phyloP scores from a whole-genome alignment of 2,888 invertebrate species.

The Copidosoma aretas region DNA sequence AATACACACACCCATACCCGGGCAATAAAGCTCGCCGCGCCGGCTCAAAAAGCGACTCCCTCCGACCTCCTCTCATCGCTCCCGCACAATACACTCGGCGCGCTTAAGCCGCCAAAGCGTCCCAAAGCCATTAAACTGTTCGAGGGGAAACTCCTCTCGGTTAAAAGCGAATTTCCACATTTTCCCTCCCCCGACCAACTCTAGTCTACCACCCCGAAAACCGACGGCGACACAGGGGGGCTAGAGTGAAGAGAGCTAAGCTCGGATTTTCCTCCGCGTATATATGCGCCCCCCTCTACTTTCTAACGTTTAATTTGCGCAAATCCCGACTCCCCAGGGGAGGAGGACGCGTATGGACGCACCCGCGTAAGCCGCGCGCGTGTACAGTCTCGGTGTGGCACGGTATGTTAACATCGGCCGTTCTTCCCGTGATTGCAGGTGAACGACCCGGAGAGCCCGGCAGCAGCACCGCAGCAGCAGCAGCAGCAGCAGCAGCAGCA shows the following conservation, averaged over 20 bases:
- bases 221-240: not conserved
- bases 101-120: conserved; percentile 21
- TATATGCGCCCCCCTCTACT: not conserved
- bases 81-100: conserved; percentile 5
- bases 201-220: not conserved
- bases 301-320: conserved; percentile 30
- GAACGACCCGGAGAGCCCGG: conserved; percentile 56
- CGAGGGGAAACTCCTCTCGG: not conserved
- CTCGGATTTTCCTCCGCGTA: too few relatives aligned
- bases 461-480: conserved; percentile 38
- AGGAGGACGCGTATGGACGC: too few relatives aligned
- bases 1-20: too few relatives aligned
- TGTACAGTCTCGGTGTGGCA: not conserved
- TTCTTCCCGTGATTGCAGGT: conserved; percentile 47
- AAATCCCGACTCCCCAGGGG: not conserved
- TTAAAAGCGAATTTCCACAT: conserved; percentile 20
- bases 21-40: not conserved
- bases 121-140: conserved; percentile 15
- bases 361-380: not conserved
- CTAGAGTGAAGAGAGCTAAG: not conserved
- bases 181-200: not conserved
- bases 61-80: not conserved
- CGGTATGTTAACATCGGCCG: not conserved
- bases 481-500: conserved; percentile 38
- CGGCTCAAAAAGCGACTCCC: not conserved